A percentile compares a stretch with the other conserved stretches of the same genome.
Conservation (phyloP, 2,888 invertebrate species). For the Selenia dentaria region DNA sequence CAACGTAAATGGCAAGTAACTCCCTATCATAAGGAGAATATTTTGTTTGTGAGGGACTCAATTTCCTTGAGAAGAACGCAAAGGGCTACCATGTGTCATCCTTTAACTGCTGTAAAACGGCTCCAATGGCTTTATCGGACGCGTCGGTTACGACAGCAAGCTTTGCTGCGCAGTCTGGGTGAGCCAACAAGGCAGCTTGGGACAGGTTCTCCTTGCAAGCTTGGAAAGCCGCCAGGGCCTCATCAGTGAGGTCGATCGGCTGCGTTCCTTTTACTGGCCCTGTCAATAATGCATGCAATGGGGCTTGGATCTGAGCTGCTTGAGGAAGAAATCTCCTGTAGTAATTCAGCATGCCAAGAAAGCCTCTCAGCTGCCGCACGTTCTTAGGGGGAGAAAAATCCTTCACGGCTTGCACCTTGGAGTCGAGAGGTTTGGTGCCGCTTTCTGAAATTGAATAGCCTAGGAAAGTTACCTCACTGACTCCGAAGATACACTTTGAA, state of each 20-base stretch:
- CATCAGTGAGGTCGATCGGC: conserved; percentile 30
- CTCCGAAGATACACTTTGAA: conserved; percentile 14
- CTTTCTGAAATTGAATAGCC: conserved; percentile 20
- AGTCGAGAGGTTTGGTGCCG: conserved; percentile 4
- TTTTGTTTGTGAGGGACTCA: conserved; percentile 20
- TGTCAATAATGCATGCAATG: conserved; percentile 4
- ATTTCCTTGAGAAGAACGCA: conserved; percentile 1
- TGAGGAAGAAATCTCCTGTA: too few relatives aligned
- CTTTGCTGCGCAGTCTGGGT: conserved; percentile 34
- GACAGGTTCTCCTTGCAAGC: conserved; percentile 35
- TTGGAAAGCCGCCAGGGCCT: conserved; percentile 34
- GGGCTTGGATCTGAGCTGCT: too few relatives aligned
- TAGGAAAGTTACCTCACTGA: conserved; percentile 16
- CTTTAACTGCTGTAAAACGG: background rate
- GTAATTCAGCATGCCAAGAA: too few relatives aligned
- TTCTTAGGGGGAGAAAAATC: conserved; percentile 26
- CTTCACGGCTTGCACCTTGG: conserved; percentile 13
- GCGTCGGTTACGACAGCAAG: conserved; percentile 41
- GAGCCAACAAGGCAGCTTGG: too few relatives aligned
- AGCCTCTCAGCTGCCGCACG: conserved; percentile 21
- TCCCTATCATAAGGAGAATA: conserved; percentile 50
- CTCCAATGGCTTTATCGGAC: background rate
- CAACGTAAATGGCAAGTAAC: conserved; percentile 46
- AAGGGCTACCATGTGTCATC: conserved; percentile 1
- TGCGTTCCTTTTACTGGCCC: conserved; percentile 42